Conservation (phyloP, 2,113 vertebrate species). For the Sapajus apella region DNA sequence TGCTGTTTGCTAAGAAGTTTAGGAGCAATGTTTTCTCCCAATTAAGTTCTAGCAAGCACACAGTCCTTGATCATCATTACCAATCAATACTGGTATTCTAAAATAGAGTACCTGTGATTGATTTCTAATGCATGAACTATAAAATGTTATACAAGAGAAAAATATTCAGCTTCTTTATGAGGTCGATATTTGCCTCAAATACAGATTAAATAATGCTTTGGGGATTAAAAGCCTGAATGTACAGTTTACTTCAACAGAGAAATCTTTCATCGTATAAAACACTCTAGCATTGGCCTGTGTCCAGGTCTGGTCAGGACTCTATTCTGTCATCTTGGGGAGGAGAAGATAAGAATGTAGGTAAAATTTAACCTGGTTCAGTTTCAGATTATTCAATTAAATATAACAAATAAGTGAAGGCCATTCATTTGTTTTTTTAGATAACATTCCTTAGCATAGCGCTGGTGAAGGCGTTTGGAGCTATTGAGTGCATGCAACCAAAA, state of each 20-base stretch:
- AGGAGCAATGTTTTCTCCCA: background rate
- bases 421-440: background rate
- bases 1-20: background rate
- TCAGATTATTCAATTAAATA: background rate
- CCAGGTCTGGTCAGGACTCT: background rate
- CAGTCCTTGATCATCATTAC: conserved; percentile 58
- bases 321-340: background rate
- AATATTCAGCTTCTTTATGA: conserved; percentile 45
- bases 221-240: conserved; percentile 53
- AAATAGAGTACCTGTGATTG: conserved; percentile 30
- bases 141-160: conserved; percentile 57
- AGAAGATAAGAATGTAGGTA: background rate
- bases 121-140: conserved; percentile 45
- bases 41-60: conserved; percentile 57
- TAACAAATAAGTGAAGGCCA: background rate
- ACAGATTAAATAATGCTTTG: conserved; percentile 53
- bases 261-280: background rate
- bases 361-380: background rate
- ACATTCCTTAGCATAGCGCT: background rate
- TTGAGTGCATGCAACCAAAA: background rate
- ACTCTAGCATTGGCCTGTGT: background rate
- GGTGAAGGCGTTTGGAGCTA: background rate
- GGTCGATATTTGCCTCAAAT: conserved; percentile 50
- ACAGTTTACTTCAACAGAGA: conserved; percentile 8
- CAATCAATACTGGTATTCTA: conserved; percentile 48